Evolutionary conservation across 1,140 invertebrate species (phyloP).

Genomic region (Ceratina japonica): DNA sequence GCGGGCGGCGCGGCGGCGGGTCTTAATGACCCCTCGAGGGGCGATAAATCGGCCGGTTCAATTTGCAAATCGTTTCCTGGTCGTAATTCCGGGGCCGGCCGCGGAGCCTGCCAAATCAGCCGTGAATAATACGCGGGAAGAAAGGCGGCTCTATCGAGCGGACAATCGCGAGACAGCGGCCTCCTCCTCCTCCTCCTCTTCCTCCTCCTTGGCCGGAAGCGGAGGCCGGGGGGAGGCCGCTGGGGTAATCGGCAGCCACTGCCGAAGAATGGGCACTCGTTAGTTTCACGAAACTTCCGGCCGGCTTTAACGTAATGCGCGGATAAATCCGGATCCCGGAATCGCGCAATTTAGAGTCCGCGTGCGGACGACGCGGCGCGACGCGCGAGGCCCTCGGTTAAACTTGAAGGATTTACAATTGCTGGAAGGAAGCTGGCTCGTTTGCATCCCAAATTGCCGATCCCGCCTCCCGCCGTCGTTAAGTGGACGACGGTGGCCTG

Average conservation of each 20-base stretch:
- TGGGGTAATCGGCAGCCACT: constrained; percentile 21
- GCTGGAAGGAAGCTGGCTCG: constrained; percentile 24
- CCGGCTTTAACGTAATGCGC: constrained; percentile 31
- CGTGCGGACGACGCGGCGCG: constrained; percentile 41
- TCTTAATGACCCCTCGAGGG: constrained; percentile 6
- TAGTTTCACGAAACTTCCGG: constrained; percentile 44
- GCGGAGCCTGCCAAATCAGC: constrained; percentile 49
- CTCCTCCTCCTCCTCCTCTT: too few species aligned
- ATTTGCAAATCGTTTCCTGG: constrained; percentile 56
- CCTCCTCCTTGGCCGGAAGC: too few species aligned
- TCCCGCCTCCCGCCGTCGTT: neutral
- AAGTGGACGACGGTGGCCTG: neutral
- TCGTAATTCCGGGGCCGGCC: constrained; percentile 44
- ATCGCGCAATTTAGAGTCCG: constrained; percentile 42
- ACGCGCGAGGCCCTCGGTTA: constrained; percentile 15
- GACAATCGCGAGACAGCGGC: constrained; percentile 36
- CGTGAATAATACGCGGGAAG: constrained; percentile 52
- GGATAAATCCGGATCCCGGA: constrained; percentile 41
- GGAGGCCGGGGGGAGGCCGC: neutral
- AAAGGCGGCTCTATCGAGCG: constrained; percentile 33
- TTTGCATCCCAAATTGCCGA: constrained; percentile 29
- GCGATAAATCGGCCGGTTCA: constrained; percentile 55
- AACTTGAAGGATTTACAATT: constrained; percentile 44
- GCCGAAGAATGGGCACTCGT: constrained; percentile 45
- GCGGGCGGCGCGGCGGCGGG: neutral